These are phyloP conservation scores for Tringa solitaria DNA, from an alignment of 2,113 vertebrate species.

Conservation along the genomic window DNA sequence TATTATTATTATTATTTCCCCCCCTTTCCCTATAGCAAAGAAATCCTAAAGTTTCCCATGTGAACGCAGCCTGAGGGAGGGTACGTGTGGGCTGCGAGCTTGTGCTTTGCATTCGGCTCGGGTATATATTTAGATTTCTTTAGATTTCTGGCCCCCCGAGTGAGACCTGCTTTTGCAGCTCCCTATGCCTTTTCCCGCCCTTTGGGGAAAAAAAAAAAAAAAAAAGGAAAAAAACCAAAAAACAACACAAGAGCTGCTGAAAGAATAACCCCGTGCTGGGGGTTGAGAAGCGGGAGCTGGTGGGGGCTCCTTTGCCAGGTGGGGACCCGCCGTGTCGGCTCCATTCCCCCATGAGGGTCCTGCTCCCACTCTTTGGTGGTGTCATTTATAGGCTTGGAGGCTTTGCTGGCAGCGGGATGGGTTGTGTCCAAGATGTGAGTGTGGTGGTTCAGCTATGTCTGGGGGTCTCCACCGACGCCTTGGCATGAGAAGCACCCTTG, in stretches of 20 bases:
- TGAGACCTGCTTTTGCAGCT: slow-evolving; percentile 49
- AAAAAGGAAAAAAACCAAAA: neutral
- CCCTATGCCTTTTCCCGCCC: neutral
- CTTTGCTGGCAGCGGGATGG: neutral
- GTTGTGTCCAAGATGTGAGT: accelerated
- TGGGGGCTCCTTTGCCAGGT: neutral
- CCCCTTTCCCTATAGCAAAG: neutral
- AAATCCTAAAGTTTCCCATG: slow-evolving; percentile 35
- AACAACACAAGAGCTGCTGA: neutral
- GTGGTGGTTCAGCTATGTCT: neutral
- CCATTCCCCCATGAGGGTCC: neutral
- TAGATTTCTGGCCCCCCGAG: slow-evolving; percentile 20
- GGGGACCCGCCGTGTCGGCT: accelerated
- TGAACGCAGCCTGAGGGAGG: neutral
- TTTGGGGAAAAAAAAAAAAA: neutral
- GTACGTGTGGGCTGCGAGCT: slow-evolving; percentile 47
- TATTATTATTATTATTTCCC: too few species aligned
- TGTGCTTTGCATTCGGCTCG: slow-evolving; percentile 49
- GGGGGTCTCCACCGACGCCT: neutral
- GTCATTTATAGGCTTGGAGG: neutral
- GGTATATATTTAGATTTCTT: slow-evolving; percentile 63
- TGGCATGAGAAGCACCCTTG: neutral
- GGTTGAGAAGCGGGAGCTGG: neutral
- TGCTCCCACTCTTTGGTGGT: neutral
- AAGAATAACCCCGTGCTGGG: neutral